Base-by-base conservation (phyloP, 2,888 invertebrate species). In the Pyrgus malvae region DNA sequence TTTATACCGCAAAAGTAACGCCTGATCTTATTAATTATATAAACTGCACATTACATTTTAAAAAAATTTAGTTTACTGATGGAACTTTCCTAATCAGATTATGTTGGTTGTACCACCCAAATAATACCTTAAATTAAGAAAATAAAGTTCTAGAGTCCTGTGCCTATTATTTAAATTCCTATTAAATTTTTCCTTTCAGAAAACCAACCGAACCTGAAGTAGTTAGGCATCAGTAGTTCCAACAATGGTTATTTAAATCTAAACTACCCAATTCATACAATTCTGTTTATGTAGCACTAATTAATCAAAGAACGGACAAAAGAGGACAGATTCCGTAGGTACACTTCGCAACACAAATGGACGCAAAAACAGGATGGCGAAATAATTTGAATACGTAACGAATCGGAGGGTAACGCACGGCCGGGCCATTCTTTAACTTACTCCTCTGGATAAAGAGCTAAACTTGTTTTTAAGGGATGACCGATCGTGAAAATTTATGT, bases 401-500 rank as follows among this genome's bases (percentile, higher is more conserved):
- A 88, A 87, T 80, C 67, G 77, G 80, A 83, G 85, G 87, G 86
- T 83, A 77, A 81, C 82, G 82, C 67, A 82, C 83, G 81, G 76
- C 60, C 75, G 80, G 67, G 75, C 85, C 80, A 87, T 89, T 88
- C 88, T 89, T 89, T 76, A 85, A 83, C 84, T 82, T 81, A 75
- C 82, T 86, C 74, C 75, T 72, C 71, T 70, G 83, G 83, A 89
- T 89, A 86, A 87, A 89, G 87, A 88, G 89, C 85, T 87, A 83
- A 89, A 89, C 87, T 87, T 88, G 87, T 88, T 88, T 89, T 90
- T 85, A 90, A 90, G 90, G 91, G 90, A 90, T 90, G 90, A 88
- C 90, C 91, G 88, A 84, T 86, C 79, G 84, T 83, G 80, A 72
- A 86, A 89, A 90, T 91, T 86, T 90, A 90, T 90, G 89, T 90